phyloP scores from a whole-genome alignment of 2,113 vertebrate species.

The Salminus brasiliensis region DNA sequence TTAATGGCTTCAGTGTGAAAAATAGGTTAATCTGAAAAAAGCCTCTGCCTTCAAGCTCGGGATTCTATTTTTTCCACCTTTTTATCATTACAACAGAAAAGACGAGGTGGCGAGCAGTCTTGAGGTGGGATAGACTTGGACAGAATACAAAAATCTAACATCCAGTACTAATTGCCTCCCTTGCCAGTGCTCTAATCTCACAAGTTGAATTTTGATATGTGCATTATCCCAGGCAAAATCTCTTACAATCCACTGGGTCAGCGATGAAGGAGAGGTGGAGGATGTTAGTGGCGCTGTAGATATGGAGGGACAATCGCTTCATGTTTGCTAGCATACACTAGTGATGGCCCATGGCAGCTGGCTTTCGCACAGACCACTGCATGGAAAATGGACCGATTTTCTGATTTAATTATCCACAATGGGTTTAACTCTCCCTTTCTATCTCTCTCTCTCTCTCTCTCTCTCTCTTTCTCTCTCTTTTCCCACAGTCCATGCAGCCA shows the following conservation, averaged over 20 bases:
- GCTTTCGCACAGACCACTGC: constrained; percentile 78
- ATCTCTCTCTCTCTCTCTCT: not conserved
- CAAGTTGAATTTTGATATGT: constrained; percentile 39
- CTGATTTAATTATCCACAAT: constrained; percentile 73
- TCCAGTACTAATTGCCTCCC: constrained; percentile 47
- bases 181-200: constrained; percentile 41
- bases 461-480: constrained; percentile 47
- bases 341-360: constrained; percentile 71
- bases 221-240: constrained; percentile 43
- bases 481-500: constrained; percentile 51
- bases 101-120: not conserved
- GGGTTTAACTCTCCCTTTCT: constrained; percentile 62
- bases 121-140: constrained; percentile 39
- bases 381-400: constrained; percentile 75
- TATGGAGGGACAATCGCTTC: constrained; percentile 59
- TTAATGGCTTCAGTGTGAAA: constrained; percentile 32
- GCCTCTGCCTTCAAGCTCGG: constrained; percentile 10
- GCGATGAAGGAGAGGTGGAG: constrained; percentile 7
- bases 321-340: constrained; percentile 63
- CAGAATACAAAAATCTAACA: constrained; percentile 49
- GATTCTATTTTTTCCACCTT: constrained; percentile 18
- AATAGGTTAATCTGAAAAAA: constrained; percentile 39
- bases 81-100: constrained; percentile 19
- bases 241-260: constrained; percentile 42
- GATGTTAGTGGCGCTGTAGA: constrained; percentile 41